A percentile compares a stretch with the other conserved stretches of the same genome.
Evolutionary conservation across 2,113 vertebrate genomes (phyloP).

Genomic region (Oncorhynchus kisutch): DNA sequence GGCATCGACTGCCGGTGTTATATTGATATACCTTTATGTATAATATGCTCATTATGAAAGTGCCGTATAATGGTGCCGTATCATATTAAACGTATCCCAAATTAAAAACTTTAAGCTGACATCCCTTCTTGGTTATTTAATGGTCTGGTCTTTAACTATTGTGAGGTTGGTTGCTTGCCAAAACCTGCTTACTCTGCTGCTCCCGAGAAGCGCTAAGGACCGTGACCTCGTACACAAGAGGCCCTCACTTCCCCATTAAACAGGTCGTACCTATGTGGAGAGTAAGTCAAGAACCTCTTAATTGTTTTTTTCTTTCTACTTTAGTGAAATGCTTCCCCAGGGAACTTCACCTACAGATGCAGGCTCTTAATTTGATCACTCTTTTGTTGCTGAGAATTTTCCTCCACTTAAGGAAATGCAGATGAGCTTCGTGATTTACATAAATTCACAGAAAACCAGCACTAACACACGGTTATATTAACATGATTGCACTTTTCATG

Average conservation of each 20-base stretch:
- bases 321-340: constrained; percentile 33
- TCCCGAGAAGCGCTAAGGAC: constrained; percentile 47
- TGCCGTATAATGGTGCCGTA: constrained; percentile 24
- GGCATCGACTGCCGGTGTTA: not conserved
- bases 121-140: too few species aligned
- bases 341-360: not conserved
- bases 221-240: constrained; percentile 59
- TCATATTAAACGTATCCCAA: constrained; percentile 17
- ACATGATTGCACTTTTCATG: too few species aligned
- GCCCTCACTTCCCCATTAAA: constrained; percentile 56
- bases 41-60: constrained; percentile 14
- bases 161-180: too few species aligned
- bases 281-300: constrained; percentile 65
- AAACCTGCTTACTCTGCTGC: constrained; percentile 61
- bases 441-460: too few species aligned
- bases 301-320: constrained; percentile 63
- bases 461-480: too few species aligned
- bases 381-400: too few species aligned
- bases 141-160: constrained; percentile 19
- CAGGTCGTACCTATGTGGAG: constrained; percentile 21
- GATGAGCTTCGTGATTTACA: too few species aligned
- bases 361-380: too few species aligned
- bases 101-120: not conserved
- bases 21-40: too few species aligned
- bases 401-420: too few species aligned